Percentiles rank a stretch among this genome's conserved stretches.
Evolutionary conservation across 1,140 invertebrate species (phyloP).

Genomic region (Alviniconcha marisindica): DNA sequence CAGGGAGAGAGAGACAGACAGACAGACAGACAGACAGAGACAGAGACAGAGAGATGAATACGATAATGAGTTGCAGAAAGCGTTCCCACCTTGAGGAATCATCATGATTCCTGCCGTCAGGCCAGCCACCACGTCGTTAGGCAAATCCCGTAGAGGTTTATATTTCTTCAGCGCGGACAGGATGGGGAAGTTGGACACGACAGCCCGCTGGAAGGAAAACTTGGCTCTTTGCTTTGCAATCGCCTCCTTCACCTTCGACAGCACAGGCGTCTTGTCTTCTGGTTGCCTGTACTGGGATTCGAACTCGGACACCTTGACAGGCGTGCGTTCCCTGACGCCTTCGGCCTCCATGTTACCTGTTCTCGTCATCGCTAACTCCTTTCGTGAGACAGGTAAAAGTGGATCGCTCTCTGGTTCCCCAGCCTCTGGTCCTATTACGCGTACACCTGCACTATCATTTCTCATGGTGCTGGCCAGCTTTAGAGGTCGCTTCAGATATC

Average conservation of each 20-base stretch:
- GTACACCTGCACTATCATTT: neutral
- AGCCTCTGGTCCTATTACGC: no score
- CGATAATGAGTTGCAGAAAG: neutral
- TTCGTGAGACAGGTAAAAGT: neutral
- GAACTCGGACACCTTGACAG: conserved; percentile 12
- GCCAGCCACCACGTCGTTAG: conserved; percentile 60
- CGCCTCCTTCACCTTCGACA: neutral
- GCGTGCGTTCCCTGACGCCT: neutral
- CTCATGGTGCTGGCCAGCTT: neutral
- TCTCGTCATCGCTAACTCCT: neutral
- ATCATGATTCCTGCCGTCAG: conserved; percentile 62
- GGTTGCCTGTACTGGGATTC: conserved; percentile 26
- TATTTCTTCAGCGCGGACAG: conserved; percentile 35
- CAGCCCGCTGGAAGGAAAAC: neutral
- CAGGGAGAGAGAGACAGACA: neutral
- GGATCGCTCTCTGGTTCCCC: neutral
- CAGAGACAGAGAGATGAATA: neutral
- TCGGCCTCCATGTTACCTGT: conserved; percentile 20
- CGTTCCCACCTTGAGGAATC: conserved; percentile 53
- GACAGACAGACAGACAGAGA: neutral
- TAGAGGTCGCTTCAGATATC: neutral
- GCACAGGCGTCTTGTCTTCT: neutral
- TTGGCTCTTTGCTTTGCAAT: neutral
- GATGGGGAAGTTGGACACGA: conserved; percentile 32
- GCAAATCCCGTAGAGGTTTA: conserved; percentile 39